Evolutionary conservation across 2,888 invertebrate species (phyloP), one percentile per base, ranked within the genome.

Genomic region (Clistopyga incitator): DNA sequence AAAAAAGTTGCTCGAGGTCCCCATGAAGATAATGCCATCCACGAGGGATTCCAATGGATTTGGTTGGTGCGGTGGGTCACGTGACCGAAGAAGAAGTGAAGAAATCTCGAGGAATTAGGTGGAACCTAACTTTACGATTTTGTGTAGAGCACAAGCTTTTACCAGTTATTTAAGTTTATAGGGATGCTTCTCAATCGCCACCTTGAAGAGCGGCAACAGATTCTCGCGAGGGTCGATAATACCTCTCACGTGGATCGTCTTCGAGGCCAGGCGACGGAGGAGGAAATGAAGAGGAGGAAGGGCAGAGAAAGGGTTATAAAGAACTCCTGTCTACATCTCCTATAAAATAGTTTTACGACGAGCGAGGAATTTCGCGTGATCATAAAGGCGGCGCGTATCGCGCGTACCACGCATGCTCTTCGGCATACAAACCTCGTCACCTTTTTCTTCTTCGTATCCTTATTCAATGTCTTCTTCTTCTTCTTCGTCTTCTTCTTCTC

Each of bases 341-440:
- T 91, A 92, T 92, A 92, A 93, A 92, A 92, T 92, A 92, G 92
- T 92, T 92, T 92, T 92, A 92, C 90, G 89, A 89, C 89, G 88
- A 88, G 89, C 82, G 86, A 88, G 91, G 92, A 93, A 93, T 93
- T 92, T 93, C 92, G 91, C 92, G 88, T 90, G 88, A 89, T 90
- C 91, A 92, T 92, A 92, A 92, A 92, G 87, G 87, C 87, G 86
- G 87, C 72, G 81, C 64, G 65, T 74, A 82, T 85, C 87, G 81
- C 85, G 85, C 77, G 77, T 71, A 80, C 77, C 77, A 68, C 76
- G 77, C 77, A 76, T 59, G 72, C 54, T 68, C 54, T 76, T 65
- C 47, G 65, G 52, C 42, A 64, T 65, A 71, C 75, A 20, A 42
- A 11, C n/a, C 45, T 67, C 54, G 29, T 54, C 34, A 54, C 11